Conservation (phyloP, 2,888 invertebrate genomes). For the Yponomeuta sedellus region DNA sequence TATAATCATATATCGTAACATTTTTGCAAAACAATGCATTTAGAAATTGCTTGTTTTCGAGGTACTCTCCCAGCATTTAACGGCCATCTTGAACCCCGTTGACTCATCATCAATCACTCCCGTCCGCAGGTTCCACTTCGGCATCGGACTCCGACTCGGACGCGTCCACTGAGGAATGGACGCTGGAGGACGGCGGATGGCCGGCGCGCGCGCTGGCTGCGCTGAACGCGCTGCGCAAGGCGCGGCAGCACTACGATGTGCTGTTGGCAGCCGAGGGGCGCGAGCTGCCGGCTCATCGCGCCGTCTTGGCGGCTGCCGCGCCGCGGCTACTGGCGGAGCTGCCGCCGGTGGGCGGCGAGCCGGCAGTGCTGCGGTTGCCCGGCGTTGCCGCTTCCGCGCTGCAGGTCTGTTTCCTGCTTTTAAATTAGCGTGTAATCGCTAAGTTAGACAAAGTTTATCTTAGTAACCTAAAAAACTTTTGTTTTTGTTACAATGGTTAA, state of each 20-base stretch:
- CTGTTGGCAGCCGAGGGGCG: constrained; percentile 81
- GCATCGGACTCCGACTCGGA: neutral
- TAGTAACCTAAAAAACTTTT: too few species aligned
- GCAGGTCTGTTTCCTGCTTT: constrained; percentile 66
- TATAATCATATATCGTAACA: too few species aligned
- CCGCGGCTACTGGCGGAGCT: constrained; percentile 83
- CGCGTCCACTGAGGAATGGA: constrained; percentile 7
- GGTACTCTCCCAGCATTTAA: too few species aligned
- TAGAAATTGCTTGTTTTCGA: too few species aligned
- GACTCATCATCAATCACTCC: too few species aligned
- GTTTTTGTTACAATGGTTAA: too few species aligned
- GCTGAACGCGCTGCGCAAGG: constrained; percentile 87
- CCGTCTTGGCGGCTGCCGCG: constrained; percentile 86
- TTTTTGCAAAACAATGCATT: too few species aligned
- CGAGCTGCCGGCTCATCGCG: constrained; percentile 86
- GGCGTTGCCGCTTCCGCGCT: constrained; percentile 45
- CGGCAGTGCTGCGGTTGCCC: constrained; percentile 29
- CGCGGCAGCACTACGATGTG: constrained; percentile 91
- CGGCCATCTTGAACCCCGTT: too few species aligned
- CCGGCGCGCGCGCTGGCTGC: constrained; percentile 79
- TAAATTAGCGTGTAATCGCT: too few species aligned
- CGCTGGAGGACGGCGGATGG: constrained; percentile 70
- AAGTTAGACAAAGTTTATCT: too few species aligned
- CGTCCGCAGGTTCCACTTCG: neutral
- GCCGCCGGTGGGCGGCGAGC: constrained; percentile 54